Evolutionary conservation across 2,888 invertebrate species (phyloP).

Genomic region (Conops quadrifasciatus): DNA sequence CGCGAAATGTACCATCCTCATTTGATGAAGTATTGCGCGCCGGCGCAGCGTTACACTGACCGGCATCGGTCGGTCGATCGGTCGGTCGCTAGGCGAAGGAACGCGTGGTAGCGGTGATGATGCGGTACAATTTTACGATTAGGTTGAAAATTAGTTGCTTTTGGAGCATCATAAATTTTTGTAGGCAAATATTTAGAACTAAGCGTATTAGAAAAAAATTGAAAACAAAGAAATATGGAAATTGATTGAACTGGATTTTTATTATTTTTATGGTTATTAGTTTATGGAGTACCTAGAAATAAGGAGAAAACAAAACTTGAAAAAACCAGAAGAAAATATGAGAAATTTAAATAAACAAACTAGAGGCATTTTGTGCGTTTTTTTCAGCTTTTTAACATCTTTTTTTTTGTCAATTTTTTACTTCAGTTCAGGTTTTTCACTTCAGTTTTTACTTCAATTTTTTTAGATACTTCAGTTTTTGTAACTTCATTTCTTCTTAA

Average conservation of each 20-base stretch:
- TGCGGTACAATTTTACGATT: conserved; percentile 51
- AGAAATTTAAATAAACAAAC: too few species aligned
- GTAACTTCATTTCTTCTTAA: neutral
- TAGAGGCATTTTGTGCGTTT: too few species aligned
- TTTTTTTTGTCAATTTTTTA: too few species aligned
- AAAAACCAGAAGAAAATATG: too few species aligned
- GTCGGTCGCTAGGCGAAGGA: too few species aligned
- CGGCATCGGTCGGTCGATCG: neutral
- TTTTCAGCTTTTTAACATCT: too few species aligned
- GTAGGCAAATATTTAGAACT: conserved; percentile 46
- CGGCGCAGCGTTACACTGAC: conserved; percentile 44
- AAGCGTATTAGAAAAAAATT: conserved; percentile 52
- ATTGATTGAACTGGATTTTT: neutral
- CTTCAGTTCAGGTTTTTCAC: too few species aligned
- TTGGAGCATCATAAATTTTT: conserved; percentile 57
- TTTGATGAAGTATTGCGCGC: conserved; percentile 42
- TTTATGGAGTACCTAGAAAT: too few species aligned
- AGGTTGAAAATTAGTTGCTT: conserved; percentile 61
- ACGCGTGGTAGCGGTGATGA: conserved; percentile 22
- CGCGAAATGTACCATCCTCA: conserved; percentile 33
- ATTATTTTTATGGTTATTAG: too few species aligned
- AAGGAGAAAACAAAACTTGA: too few species aligned
- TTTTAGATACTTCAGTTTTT: neutral
- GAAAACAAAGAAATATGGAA: neutral
- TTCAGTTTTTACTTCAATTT: neutral